Conservation (phyloP, 1,140 invertebrate genomes). For the Diprion similis region DNA sequence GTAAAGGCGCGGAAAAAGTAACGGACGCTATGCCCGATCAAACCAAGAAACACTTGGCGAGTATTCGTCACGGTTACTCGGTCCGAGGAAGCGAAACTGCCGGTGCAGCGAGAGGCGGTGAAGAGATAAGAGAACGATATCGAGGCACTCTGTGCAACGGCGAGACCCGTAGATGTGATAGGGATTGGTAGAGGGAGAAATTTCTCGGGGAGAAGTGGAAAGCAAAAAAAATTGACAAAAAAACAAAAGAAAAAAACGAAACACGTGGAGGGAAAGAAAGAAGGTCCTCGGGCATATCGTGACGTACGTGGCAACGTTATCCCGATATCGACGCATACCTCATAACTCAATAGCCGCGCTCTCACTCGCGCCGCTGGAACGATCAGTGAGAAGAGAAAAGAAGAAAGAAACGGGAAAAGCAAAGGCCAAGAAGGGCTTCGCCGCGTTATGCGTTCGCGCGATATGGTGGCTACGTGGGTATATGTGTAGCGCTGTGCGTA, state of each 20-base stretch:
- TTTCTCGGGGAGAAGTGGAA: background rate
- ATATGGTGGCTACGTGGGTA: too few species aligned
- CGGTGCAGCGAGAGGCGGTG: too few species aligned
- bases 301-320: slow-evolving; percentile 4
- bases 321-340: slow-evolving; percentile 4
- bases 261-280: background rate
- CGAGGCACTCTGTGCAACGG: slow-evolving; percentile 14
- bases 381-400: background rate
- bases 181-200: slow-evolving; percentile 32
- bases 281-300: background rate
- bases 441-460: too few species aligned
- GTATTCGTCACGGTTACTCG: background rate
- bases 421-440: too few species aligned
- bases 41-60: background rate
- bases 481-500: background rate
- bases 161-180: slow-evolving; percentile 28
- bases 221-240: background rate
- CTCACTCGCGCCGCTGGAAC: background rate
- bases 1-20: background rate
- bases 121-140: too few species aligned
- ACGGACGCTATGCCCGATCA: background rate
- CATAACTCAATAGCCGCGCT: background rate
- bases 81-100: too few species aligned
- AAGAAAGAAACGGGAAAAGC: background rate
- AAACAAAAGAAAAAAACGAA: background rate